These are phyloP conservation scores for Hypomesus transpacificus DNA, from an alignment of 2,113 vertebrate genomes.

Conservation along the genomic window DNA sequence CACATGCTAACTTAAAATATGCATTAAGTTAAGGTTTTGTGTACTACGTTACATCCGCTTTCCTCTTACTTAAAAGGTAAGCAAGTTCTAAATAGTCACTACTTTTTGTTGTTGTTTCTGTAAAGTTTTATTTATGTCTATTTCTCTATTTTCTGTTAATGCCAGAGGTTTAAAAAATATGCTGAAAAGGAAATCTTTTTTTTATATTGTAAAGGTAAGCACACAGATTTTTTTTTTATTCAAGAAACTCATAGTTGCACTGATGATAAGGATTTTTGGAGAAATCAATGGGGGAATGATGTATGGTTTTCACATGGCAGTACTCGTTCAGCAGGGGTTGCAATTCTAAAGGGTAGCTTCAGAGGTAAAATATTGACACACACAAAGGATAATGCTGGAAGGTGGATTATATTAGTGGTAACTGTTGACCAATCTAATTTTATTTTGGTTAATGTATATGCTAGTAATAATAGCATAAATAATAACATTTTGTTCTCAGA, in stretches of 20 bases:
- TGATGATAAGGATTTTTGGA: not conserved
- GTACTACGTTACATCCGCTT: too few relatives aligned
- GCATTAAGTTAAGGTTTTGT: too few relatives aligned
- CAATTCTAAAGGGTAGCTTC: conserved; percentile 4
- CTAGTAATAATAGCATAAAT: not conserved
- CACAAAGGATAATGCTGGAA: not conserved
- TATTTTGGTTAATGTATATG: conserved; percentile 13
- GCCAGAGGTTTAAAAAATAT: not conserved
- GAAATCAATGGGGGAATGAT: not conserved
- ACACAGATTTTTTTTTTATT: not conserved
- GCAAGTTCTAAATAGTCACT: too few relatives aligned
- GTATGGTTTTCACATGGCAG: conserved; percentile 1
- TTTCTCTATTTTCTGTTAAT: too few relatives aligned
- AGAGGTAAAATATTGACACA: not conserved
- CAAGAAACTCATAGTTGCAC: not conserved
- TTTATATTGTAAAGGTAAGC: conserved; percentile 3
- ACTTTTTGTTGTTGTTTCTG: too few relatives aligned
- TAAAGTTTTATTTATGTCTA: too few relatives aligned
- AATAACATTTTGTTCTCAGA: not conserved
- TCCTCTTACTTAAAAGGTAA: too few relatives aligned
- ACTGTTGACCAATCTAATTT: not conserved
- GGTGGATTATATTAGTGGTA: conserved; percentile 6
- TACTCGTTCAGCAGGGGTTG: not conserved
- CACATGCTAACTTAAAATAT: too few relatives aligned
- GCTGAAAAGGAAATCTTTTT: not conserved